phyloP scores from a whole-genome alignment of 2,888 invertebrate genomes.

The Xestia c-nigrum region DNA sequence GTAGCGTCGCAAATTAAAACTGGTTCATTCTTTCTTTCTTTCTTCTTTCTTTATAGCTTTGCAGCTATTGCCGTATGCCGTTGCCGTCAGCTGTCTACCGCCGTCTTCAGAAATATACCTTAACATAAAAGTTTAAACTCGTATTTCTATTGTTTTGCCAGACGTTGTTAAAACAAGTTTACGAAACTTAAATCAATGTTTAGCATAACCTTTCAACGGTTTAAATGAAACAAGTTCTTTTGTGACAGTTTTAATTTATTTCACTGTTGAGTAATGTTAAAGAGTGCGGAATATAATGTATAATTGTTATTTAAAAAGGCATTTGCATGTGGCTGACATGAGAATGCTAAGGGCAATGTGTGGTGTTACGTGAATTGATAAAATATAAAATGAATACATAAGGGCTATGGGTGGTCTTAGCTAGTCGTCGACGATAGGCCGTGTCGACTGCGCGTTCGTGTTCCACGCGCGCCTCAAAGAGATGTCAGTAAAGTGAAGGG shows the following conservation, averaged over 20 bases:
- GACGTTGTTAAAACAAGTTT: conserved; percentile 28
- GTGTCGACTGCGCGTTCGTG: too few relatives aligned
- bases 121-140: conserved; percentile 27
- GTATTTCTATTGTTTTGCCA: conserved; percentile 24
- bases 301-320: not conserved
- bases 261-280: not conserved
- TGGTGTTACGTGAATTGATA: too few relatives aligned
- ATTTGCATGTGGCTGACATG: too few relatives aligned
- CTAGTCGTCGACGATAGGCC: too few relatives aligned
- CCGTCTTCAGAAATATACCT: not conserved
- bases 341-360: too few relatives aligned
- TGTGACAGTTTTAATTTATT: conserved; percentile 45
- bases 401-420: too few relatives aligned
- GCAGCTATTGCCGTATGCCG: not conserved
- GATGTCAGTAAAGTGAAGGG: too few relatives aligned
- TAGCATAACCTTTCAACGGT: conserved; percentile 16
- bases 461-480: too few relatives aligned
- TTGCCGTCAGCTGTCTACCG: not conserved
- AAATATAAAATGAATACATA: too few relatives aligned
- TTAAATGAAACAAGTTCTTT: conserved; percentile 27
- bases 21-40: too few relatives aligned
- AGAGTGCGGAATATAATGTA: not conserved
- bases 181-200: conserved; percentile 37
- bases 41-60: too few relatives aligned
- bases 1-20: not conserved